These are phyloP conservation scores for Arion vulgaris DNA, from an alignment of 1,140 invertebrate genomes.

Conservation along the genomic window DNA sequence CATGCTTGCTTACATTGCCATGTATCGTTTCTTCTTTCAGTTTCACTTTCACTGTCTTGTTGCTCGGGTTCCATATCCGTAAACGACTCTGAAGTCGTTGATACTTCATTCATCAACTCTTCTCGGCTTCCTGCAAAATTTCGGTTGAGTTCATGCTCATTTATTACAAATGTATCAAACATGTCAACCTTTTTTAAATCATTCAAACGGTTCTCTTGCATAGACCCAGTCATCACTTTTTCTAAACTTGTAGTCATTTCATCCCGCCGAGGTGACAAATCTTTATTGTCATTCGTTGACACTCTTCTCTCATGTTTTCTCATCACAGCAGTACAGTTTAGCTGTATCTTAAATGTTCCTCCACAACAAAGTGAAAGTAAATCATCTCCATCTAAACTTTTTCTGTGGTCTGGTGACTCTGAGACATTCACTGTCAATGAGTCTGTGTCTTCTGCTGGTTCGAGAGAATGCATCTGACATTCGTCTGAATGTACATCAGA, in stretches of 20 bases:
- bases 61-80: not conserved
- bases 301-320: slow-evolving; percentile 23
- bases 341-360: slow-evolving; percentile 6
- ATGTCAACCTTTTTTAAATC: not conserved
- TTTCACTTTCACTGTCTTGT: not conserved
- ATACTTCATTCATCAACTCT: not conserved
- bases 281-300: not conserved
- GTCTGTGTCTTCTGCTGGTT: not conserved
- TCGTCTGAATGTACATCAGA: not conserved
- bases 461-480: not conserved
- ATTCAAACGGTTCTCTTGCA: not conserved
- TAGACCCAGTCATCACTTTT: not conserved
- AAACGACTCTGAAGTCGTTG: not conserved
- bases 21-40: not conserved
- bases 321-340: slow-evolving; percentile 32
- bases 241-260: not conserved
- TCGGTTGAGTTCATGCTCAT: slow-evolving; percentile 27
- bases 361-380: slow-evolving; percentile 23
- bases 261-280: not conserved
- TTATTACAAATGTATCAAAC: not conserved
- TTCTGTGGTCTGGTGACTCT: slow-evolving; percentile 15
- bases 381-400: not conserved
- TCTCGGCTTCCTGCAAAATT: slow-evolving; percentile 37
- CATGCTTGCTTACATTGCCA: not conserved
- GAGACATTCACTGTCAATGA: slow-evolving; percentile 23